Evolutionary conservation across 2,888 invertebrate species (phyloP), one percentile per base, ranked within the genome.

Genomic region (Xestia rhomboidea): DNA sequence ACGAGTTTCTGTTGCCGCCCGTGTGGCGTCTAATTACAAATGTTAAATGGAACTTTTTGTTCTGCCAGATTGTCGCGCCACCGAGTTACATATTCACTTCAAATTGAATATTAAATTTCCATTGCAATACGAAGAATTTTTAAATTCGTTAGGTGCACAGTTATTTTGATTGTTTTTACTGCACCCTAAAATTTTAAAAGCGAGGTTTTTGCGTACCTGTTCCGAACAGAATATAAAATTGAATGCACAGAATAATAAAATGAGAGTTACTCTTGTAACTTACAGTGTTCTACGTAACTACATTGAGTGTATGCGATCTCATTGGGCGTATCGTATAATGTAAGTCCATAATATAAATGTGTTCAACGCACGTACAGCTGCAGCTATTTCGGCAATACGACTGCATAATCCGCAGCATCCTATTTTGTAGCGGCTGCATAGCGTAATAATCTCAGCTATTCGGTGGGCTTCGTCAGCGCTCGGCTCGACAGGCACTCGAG

Each of bases 381-480:
- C 81, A 86, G 82, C 73, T 86, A 89, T 89, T 89, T 89, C 73
- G 83, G 86, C 81, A 85, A 87, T 90, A 88, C 78, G 81, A 85
- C 87, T 91, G 91, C 91, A 92, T 92, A 92, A 93, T 93, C 90
- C 89, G 89, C 86, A 91, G 91, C 91, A 93, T 93, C 91, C 88
- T 92, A 93, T 93, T 94, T 93, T 90, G 92, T 91, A 90, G 92
- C 87, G 89, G 90, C 90, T 93, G 93, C 94, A 93, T 92, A 93
- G 93, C 91, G 92, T 93, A 94, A 95, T 94, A 95, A 94, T 93
- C 90, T 94, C 90, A 94, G 93, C 92, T 94, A 95, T 95, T 94
- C 93, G 93, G 93, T 91, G 92, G 91, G 94, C 95, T 92, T 94
- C 95, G 95, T 95, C 95, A 94, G 95, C 95, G 94, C 93, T 93